phyloP scores from a whole-genome alignment of 1,140 invertebrate genomes.

The Drosophila melanica region DNA sequence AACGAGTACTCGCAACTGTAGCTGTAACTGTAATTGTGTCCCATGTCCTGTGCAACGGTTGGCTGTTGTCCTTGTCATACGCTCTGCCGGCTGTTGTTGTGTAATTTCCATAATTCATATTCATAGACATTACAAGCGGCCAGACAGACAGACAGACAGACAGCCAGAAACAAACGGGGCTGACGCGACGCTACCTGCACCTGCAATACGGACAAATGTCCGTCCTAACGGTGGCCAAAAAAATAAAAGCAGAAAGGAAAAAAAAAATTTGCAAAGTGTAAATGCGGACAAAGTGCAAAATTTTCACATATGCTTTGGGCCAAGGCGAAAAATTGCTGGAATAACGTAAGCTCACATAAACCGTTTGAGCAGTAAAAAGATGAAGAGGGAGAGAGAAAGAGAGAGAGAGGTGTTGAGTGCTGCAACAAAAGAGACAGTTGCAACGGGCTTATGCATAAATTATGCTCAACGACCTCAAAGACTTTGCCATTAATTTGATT shows the following conservation, averaged over 20 bases:
- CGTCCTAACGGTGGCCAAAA: conserved; percentile 42
- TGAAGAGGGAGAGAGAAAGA: background rate
- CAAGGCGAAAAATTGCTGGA: conserved; percentile 2
- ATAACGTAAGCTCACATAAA: conserved; percentile 12
- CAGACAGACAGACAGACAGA: conserved; percentile 54
- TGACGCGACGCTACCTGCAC: conserved; percentile 52
- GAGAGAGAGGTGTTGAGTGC: conserved; percentile 4
- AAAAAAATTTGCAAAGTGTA: conserved; percentile 58
- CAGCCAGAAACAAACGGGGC: conserved; percentile 25
- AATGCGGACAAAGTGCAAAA: conserved; percentile 62
- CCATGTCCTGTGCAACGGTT: conserved; percentile 27
- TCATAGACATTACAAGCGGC: conserved; percentile 69
- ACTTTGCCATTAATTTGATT: conserved; percentile 57
- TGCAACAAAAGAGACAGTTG: conserved; percentile 17
- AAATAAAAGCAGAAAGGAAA: conserved; percentile 23
- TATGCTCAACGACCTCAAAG: conserved; percentile 33
- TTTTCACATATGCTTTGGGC: conserved; percentile 66
- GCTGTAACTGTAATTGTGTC: conserved; percentile 25
- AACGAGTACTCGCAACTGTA: conserved; percentile 33
- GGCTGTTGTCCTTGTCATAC: conserved; percentile 60
- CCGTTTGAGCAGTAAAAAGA: background rate
- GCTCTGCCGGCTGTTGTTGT: conserved; percentile 52
- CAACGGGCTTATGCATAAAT: conserved; percentile 64
- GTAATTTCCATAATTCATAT: conserved; percentile 83
- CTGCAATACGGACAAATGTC: conserved; percentile 79